Conservation (phyloP, 1,140 invertebrate species). For the Euura lappo region DNA sequence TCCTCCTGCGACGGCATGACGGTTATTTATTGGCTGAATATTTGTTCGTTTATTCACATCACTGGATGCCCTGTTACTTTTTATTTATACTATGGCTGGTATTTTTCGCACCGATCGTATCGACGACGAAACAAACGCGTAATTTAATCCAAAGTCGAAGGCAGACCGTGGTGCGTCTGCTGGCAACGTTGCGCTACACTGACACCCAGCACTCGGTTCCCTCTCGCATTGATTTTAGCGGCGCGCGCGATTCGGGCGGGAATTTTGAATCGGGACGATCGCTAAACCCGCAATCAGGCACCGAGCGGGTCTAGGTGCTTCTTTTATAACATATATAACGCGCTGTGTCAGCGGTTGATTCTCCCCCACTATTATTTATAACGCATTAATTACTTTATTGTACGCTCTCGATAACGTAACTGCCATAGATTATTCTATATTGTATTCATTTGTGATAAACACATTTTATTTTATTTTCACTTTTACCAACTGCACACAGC, state of each 20-base stretch:
- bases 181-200: no score
- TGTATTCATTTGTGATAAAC: no score
- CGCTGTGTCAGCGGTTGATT: background rate
- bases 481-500: no score
- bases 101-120: no score
- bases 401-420: no score
- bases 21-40: background rate
- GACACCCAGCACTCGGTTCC: constrained; percentile 2
- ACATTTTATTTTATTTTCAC: no score
- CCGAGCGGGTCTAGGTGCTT: background rate
- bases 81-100: no score
- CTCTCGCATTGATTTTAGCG: constrained; percentile 52
- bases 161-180: no score
- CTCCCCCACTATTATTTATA: background rate
- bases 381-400: background rate
- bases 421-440: no score
- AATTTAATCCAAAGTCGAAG: no score
- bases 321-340: background rate
- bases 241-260: constrained; percentile 42
- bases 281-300: background rate
- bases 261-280: constrained; percentile 31
- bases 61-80: constrained; percentile 13
- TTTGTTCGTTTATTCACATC: constrained; percentile 41
- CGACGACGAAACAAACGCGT: no score
- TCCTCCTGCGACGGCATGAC: constrained; percentile 50